Conservation (phyloP, 2,113 vertebrate genomes). For the Pseudonaja textilis region DNA sequence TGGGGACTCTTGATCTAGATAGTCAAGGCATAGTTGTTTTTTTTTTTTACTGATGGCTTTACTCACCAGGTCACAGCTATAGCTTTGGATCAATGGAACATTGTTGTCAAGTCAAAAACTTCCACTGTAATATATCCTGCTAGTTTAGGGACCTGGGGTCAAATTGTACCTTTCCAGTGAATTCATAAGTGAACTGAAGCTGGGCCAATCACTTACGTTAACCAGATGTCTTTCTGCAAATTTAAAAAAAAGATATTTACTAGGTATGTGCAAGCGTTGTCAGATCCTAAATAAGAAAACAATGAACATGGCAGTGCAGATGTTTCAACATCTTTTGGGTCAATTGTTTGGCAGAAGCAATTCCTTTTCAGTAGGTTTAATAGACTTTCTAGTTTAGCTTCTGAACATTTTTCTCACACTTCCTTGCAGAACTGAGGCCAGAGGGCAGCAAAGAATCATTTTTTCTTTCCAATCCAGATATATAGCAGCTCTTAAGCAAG, state of each 20-base stretch:
- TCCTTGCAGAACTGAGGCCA: neutral
- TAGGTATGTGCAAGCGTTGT: neutral
- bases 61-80: neutral
- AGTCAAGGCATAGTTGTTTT: neutral
- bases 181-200: neutral
- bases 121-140: too few species aligned
- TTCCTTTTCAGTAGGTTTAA: neutral
- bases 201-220: neutral
- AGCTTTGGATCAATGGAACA: neutral
- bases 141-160: neutral
- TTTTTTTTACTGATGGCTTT: neutral
- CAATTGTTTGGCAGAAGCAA: neutral
- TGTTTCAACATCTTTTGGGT: neutral
- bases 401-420: neutral
- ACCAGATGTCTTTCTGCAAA: neutral
- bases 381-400: neutral
- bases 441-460: neutral
- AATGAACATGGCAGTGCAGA: neutral
- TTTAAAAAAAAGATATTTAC: neutral
- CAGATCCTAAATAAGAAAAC: neutral
- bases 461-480: neutral
- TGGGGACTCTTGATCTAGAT: neutral
- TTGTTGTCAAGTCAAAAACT: neutral
- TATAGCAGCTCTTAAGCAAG: neutral
- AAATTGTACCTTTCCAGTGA: neutral